Percentiles rank a stretch among this genome's conserved stretches.
These are phyloP conservation scores for Nycteola revayana DNA, from an alignment of 2,888 invertebrate genomes.

Conservation along the genomic window DNA sequence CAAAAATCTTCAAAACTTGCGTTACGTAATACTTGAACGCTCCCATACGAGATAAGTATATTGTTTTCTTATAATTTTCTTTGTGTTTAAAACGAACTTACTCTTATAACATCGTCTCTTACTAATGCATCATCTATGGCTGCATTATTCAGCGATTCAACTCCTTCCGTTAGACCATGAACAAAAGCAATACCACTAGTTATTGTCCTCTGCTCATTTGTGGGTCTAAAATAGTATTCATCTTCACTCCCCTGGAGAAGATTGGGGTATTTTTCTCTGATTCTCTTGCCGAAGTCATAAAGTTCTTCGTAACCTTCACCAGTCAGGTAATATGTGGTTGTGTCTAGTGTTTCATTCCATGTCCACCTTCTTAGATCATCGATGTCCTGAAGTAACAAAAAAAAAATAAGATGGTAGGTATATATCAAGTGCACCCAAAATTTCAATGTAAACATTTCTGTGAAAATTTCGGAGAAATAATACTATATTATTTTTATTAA, in stretches of 20 bases:
- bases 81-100: too few species aligned
- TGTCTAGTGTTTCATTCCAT: constrained; percentile 83
- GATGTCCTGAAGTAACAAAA: constrained; percentile 85
- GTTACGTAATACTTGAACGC: too few species aligned
- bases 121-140: constrained; percentile 38
- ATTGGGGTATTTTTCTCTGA: constrained; percentile 47
- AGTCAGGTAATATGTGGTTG: constrained; percentile 80
- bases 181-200: constrained; percentile 83
- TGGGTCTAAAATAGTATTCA: constrained; percentile 82
- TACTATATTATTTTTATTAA: too few species aligned
- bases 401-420: too few species aligned
- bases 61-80: too few species aligned
- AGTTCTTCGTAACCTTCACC: constrained; percentile 83
- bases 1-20: too few species aligned
- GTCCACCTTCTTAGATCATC: constrained; percentile 84
- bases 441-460: too few species aligned
- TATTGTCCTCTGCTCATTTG: constrained; percentile 80
- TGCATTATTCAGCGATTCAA: constrained; percentile 32
- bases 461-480: too few species aligned
- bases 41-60: too few species aligned
- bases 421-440: too few species aligned
- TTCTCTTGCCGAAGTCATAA: constrained; percentile 75
- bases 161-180: constrained; percentile 66
- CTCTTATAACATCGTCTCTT: constrained; percentile 54
- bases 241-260: constrained; percentile 66